Evolutionary conservation across 2,113 vertebrate species (phyloP), one percentile per base, ranked within the genome.

Genomic region (Hydrolagus affinis): DNA sequence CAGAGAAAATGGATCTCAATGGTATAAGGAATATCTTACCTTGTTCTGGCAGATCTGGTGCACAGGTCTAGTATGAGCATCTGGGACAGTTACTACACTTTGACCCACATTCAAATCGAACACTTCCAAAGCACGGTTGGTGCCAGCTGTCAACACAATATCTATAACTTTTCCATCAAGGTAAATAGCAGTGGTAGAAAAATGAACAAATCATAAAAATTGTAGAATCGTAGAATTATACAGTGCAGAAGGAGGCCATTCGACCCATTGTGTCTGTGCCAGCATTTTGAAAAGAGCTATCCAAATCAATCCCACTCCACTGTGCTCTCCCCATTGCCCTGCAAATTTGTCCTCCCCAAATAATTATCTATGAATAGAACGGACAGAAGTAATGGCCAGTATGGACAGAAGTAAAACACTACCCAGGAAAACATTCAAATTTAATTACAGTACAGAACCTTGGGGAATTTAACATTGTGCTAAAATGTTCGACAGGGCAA

Each of bases 31-130:
- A 11, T 4, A 78, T 74, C 85, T 89, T 87, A 97, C 97, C 89
- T 94, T 95, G 88, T 97, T 97, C 87, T 96, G 96, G 85, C 93
- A 92, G 85, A 99, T 94, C 76, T 95, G 95, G 89, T 97, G 94
- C 86, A 93, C 71, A 3, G 94, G 89, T 93, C 92, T 91, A 15
- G 90, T 88, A 87, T 97, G 97, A 90, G 88, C 92, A 86, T 96
- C 94, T 0, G 88, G 88, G 75, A 95, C 88, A 85, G 90, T 59
- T 1, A 95, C 92, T 3, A 88, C 87, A 10, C 95, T 93, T 72
- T 87, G 70, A 69, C 92, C 94, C 11, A 86, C 90, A 80, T 96
- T 97, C 90, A 97, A 93, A 89, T 98, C 95, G 87, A 96, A 95
- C 17, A 95, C 88, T 87, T 96, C 95, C 88, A 98, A 21, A 0